Evolutionary conservation across 2,113 vertebrate genomes (phyloP).

Genomic region (Ariopsis seemanni): DNA sequence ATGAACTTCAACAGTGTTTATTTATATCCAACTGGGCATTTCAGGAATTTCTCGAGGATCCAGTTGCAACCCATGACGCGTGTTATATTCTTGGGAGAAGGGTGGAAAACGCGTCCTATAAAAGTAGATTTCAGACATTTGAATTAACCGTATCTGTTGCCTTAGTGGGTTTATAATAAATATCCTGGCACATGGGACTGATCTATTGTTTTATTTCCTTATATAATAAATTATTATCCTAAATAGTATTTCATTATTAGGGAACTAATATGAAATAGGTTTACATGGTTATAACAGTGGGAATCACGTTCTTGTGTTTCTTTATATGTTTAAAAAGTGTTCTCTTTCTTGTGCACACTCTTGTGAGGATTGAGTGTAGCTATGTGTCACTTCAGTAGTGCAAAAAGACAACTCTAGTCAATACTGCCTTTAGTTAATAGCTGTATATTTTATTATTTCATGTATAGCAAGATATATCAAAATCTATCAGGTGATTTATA

Average conservation of each 20-base stretch:
- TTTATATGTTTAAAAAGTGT: not conserved
- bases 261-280: not conserved
- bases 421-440: constrained; percentile 40
- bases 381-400: not conserved
- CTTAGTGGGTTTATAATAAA: not conserved
- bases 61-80: not conserved
- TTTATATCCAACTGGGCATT: not conserved
- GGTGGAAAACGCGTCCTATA: not conserved
- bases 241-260: not conserved
- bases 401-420: constrained; percentile 35
- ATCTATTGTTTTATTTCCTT: not conserved
- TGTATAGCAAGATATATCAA: constrained; percentile 51
- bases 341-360: not conserved
- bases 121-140: not conserved
- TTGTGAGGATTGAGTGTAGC: not conserved
- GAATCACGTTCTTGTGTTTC: not conserved
- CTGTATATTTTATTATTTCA: constrained; percentile 50
- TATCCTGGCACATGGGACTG: not conserved
- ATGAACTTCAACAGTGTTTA: not conserved
- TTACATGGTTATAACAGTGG: not conserved
- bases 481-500: constrained; percentile 49
- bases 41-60: not conserved
- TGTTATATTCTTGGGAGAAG: not conserved
- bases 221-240: not conserved
- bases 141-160: not conserved